Evolutionary conservation across 2,797 vertebrate species (phyloP).

Genomic region (Falco peregrinus): DNA sequence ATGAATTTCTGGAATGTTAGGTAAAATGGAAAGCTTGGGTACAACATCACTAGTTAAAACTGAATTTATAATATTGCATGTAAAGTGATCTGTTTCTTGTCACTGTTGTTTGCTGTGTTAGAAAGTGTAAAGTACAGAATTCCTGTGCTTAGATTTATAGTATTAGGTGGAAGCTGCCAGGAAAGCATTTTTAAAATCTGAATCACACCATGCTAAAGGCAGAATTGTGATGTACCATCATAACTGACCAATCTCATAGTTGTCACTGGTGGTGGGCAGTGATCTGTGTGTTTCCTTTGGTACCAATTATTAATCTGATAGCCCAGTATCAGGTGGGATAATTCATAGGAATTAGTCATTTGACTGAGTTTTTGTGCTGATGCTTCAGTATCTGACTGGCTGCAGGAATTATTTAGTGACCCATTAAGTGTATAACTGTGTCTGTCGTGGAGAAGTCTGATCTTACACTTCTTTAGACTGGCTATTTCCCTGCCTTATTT

Average conservation of each 20-base stretch:
- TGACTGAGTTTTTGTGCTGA: neutral
- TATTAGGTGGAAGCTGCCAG: neutral
- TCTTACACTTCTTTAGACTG: neutral
- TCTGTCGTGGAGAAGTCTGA: neutral
- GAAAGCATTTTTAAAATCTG: neutral
- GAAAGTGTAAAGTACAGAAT: neutral
- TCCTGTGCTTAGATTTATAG: slow-evolving; percentile 17
- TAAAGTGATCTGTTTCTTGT: neutral
- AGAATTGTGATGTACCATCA: neutral
- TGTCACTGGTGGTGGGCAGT: neutral
- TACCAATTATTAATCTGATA: neutral
- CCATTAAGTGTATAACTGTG: neutral
- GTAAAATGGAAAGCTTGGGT: neutral
- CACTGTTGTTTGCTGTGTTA: neutral
- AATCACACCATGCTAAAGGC: neutral
- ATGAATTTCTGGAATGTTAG: neutral
- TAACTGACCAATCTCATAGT: neutral
- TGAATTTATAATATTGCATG: neutral
- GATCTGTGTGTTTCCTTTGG: neutral
- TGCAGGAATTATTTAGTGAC: neutral
- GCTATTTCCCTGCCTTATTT: neutral
- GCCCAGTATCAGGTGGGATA: neutral
- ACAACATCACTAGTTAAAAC: neutral
- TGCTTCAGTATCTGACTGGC: neutral
- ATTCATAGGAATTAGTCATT: neutral